Percentiles rank a stretch among this genome's conserved stretches.
These are phyloP conservation scores for Scomber scombrus DNA, from an alignment of 2,113 vertebrate species.

Conservation along the genomic window DNA sequence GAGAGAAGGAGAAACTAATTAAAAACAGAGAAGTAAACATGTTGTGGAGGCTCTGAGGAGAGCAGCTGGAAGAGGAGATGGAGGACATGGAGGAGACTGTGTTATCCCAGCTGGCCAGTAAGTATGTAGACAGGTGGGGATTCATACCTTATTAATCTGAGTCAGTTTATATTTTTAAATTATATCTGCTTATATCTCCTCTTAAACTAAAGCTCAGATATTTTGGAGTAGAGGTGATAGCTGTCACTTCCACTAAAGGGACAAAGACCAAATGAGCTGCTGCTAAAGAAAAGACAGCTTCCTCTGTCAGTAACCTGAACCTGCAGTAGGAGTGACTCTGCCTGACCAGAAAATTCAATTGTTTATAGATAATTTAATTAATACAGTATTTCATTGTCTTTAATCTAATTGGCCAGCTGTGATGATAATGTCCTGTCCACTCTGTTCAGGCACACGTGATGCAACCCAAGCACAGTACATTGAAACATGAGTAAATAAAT, in stretches of 20 bases:
- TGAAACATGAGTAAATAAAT: not conserved
- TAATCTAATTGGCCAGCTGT: constrained; percentile 38
- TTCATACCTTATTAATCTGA: no score
- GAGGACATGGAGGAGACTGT: constrained; percentile 2
- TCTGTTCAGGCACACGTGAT: not conserved
- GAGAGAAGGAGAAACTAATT: not conserved
- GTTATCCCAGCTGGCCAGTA: constrained; percentile 49
- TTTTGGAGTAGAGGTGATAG: no score
- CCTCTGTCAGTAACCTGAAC: not conserved
- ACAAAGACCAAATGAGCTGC: not conserved
- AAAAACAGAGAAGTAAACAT: fast-evolving
- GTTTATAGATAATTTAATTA: constrained; percentile 1
- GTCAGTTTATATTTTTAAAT: no score
- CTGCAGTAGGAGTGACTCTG: no score
- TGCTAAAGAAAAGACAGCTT: not conserved
- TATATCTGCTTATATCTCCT: no score
- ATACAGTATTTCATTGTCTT: not conserved
- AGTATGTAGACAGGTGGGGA: not conserved
- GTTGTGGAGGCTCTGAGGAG: not conserved
- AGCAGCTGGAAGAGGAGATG: not conserved
- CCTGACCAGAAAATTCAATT: not conserved
- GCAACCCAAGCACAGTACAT: constrained; percentile 1
- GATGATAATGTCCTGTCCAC: constrained; percentile 19
- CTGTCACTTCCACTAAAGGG: no score
- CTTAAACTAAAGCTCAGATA: no score